Conservation (phyloP, 2,797 vertebrate species). For the Garrulus glandarius region DNA sequence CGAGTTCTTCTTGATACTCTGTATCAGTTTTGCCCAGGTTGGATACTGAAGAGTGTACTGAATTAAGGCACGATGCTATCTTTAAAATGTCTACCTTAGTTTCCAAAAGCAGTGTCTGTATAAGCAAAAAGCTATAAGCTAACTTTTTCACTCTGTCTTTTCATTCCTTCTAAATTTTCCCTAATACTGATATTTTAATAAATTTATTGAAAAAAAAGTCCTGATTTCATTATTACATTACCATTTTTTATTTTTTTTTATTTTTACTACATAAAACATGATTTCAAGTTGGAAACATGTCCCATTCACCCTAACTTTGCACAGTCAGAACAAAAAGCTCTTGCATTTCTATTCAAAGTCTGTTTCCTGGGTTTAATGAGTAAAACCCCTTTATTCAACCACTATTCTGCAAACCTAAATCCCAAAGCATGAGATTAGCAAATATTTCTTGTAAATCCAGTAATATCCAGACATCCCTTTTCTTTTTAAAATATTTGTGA, state of each 20-base stretch:
- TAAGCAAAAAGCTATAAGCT: background rate
- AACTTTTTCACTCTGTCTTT: background rate
- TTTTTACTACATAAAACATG: background rate
- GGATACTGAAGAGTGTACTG: fast-evolving
- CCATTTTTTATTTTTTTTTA: background rate
- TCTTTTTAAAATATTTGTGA: constrained; percentile 26
- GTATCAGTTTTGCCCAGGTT: background rate
- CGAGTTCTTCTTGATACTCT: background rate
- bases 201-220: background rate
- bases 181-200: background rate
- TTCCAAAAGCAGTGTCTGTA: background rate
- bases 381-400: background rate
- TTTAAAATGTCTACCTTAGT: background rate
- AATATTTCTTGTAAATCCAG: constrained; percentile 21
- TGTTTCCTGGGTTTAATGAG: background rate
- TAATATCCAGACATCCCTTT: background rate
- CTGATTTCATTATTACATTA: background rate
- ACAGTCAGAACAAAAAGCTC: background rate
- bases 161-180: background rate
- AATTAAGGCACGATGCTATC: background rate
- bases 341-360: background rate
- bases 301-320: background rate
- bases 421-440: constrained; percentile 5
- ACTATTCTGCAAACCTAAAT: background rate
- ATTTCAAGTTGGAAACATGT: background rate